Evolutionary conservation across 2,113 vertebrate species (phyloP).

Genomic region (Anas platyrhynchos): DNA sequence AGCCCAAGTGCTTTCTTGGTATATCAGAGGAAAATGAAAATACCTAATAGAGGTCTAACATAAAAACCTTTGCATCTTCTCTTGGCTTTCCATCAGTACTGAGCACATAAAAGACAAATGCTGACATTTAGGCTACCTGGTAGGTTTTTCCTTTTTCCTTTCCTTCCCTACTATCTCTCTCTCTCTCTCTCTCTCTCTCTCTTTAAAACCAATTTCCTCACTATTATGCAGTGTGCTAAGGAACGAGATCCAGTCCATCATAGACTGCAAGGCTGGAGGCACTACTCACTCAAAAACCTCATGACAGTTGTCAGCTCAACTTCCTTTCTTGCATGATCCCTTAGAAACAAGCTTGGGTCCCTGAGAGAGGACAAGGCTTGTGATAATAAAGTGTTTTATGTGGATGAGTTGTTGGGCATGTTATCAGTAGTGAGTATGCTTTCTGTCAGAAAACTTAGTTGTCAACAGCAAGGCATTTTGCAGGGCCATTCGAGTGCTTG

Average conservation of each 20-base stretch:
- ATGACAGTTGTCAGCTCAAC: background rate
- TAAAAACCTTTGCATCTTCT: background rate
- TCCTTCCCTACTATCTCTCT: background rate
- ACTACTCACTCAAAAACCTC: background rate
- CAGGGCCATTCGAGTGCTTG: background rate
- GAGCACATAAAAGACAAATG: background rate
- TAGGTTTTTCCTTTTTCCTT: background rate
- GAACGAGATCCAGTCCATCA: background rate
- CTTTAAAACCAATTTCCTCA: background rate
- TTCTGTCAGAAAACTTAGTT: background rate
- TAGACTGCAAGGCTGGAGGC: background rate
- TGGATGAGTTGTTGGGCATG: background rate
- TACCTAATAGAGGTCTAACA: background rate
- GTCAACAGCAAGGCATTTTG: background rate
- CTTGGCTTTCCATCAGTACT: background rate
- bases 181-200: too few species aligned
- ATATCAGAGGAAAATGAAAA: background rate
- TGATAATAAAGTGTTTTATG: background rate
- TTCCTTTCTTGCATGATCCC: background rate
- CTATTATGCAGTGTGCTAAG: background rate
- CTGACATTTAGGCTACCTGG: background rate
- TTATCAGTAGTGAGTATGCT: background rate
- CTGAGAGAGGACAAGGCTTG: background rate
- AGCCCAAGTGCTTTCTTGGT: background rate
- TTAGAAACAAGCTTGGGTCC: background rate